These are phyloP conservation scores for Ophioninae sp. DNA, from an alignment of 2,888 invertebrate species.

Conservation along the genomic window DNA sequence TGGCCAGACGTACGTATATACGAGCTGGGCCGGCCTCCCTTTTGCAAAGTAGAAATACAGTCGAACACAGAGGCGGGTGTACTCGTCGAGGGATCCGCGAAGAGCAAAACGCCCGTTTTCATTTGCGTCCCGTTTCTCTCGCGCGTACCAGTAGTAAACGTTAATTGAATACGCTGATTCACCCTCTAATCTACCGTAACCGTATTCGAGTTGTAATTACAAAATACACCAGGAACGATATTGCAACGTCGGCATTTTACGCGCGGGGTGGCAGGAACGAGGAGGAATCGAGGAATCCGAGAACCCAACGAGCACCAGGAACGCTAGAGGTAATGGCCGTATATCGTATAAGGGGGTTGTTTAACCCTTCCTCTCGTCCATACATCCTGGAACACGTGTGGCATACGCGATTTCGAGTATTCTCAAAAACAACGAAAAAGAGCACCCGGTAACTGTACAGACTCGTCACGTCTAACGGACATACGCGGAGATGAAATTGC, in stretches of 20 bases:
- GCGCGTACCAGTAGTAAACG: constrained; percentile 72
- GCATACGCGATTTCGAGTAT: constrained; percentile 51
- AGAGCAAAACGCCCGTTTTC: constrained; percentile 53
- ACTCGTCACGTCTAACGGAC: constrained; percentile 35
- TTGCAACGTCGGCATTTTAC: constrained; percentile 62
- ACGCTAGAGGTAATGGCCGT: constrained; percentile 55
- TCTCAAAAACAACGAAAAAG: constrained; percentile 18
- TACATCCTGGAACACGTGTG: constrained; percentile 60
- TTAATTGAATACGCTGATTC: constrained; percentile 80
- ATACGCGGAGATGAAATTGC: neutral
- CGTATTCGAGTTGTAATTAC: constrained; percentile 77
- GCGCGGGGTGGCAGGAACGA: constrained; percentile 32
- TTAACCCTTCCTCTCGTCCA: constrained; percentile 38
- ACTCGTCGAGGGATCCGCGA: constrained; percentile 32
- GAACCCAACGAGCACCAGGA: constrained; percentile 51
- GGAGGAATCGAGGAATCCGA: constrained; percentile 45
- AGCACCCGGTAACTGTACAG: constrained; percentile 30
- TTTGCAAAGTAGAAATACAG: constrained; percentile 72
- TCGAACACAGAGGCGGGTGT: constrained; percentile 73
- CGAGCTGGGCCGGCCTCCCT: constrained; percentile 32
- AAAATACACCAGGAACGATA: constrained; percentile 74
- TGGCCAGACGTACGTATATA: constrained; percentile 1
- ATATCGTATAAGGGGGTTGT: constrained; percentile 45
- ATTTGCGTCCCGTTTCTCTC: constrained; percentile 58
- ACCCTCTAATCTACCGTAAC: constrained; percentile 77